These are phyloP conservation scores for Caenorhabditis inopinata DNA, from an alignment of 1,140 invertebrate genomes.

Conservation along the genomic window DNA sequence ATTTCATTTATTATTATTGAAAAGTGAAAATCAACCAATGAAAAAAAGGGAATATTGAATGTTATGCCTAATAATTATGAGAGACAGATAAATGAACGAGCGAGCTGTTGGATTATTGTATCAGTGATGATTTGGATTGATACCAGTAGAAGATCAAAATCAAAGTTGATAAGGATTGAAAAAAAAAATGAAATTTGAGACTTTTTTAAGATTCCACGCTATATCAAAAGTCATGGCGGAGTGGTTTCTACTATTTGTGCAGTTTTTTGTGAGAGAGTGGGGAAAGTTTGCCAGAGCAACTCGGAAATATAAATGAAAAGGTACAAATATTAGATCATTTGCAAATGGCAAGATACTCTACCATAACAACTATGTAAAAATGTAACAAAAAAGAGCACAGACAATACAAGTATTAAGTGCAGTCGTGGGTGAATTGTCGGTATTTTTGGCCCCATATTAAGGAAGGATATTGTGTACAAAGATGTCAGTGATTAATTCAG, in stretches of 20 bases:
- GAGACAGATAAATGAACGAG: not conserved
- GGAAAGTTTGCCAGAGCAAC: too few relatives aligned
- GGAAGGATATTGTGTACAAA: slow-evolving; percentile 4
- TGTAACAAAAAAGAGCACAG: not conserved
- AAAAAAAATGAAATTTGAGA: not conserved
- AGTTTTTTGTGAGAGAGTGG: not conserved
- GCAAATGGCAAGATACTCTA: slow-evolving; percentile 31
- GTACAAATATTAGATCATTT: slow-evolving; percentile 21
- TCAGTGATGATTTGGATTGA: not conserved
- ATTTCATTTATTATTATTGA: not conserved
- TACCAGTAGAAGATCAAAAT: slow-evolving; percentile 28
- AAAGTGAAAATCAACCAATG: too few relatives aligned
- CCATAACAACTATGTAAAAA: not conserved
- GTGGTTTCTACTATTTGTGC: not conserved
- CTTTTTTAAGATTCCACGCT: not conserved
- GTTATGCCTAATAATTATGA: slow-evolving; percentile 22
- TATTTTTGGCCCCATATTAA: not conserved
- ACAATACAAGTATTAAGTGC: not conserved
- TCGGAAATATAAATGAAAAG: too few relatives aligned
- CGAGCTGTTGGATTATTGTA: too few relatives aligned
- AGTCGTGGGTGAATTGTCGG: not conserved
- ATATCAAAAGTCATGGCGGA: slow-evolving; percentile 10
- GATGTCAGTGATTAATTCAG: too few relatives aligned
- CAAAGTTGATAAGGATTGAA: not conserved
- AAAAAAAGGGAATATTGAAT: not conserved